These are phyloP conservation scores for Henicopernis longicauda DNA, from an alignment of 2,113 vertebrate genomes.

Conservation along the genomic window DNA sequence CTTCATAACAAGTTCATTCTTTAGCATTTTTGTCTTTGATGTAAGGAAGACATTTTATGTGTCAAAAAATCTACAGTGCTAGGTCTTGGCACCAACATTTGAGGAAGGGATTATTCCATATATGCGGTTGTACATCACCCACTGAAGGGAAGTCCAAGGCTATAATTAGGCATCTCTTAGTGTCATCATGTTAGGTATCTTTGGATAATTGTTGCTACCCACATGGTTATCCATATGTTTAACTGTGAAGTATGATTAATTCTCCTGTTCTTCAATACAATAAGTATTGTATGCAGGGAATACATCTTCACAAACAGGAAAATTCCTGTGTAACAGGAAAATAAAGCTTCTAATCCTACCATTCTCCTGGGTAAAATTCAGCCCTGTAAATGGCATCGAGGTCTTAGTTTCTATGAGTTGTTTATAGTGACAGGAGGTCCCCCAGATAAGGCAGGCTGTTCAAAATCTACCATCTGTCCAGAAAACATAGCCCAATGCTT, in stretches of 20 bases:
- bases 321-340: background rate
- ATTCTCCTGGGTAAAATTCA: background rate
- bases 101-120: background rate
- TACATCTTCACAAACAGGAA: background rate
- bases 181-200: background rate
- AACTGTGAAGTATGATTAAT: background rate
- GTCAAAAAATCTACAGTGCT: background rate
- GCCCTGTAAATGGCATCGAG: background rate
- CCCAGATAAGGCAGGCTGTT: background rate
- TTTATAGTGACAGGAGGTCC: background rate
- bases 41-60: background rate
- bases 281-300: background rate
- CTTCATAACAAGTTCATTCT: background rate
- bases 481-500: background rate
- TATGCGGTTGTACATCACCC: background rate
- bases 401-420: background rate
- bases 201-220: conserved; percentile 24
- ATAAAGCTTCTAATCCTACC: background rate
- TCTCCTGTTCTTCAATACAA: background rate
- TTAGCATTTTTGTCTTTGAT: background rate
- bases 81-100: background rate
- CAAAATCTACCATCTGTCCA: background rate
- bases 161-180: background rate
- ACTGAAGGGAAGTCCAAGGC: background rate
- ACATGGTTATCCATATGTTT: conserved; percentile 26